Percentiles rank a stretch among this genome's conserved stretches.
phyloP scores from a whole-genome alignment of 2,797 vertebrate species.

The Pterois miles region DNA sequence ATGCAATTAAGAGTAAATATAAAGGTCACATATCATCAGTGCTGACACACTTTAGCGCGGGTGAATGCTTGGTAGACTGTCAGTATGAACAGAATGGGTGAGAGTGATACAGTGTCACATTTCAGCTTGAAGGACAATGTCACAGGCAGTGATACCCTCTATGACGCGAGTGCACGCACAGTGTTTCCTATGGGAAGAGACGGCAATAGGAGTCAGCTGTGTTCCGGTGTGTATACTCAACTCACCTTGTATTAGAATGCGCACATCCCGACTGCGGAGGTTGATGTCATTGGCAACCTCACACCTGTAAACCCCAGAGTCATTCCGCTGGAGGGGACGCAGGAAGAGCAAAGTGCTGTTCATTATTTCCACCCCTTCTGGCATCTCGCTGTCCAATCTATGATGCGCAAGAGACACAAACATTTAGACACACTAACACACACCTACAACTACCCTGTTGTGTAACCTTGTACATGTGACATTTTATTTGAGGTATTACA shows the following conservation, averaged over 20 bases:
- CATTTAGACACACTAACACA: slow-evolving; percentile 10
- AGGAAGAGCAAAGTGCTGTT: slow-evolving; percentile 95
- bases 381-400: slow-evolving; percentile 94
- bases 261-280: slow-evolving; percentile 91
- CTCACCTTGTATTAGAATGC: slow-evolving; percentile 95
- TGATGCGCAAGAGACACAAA: slow-evolving; percentile 41
- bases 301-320: slow-evolving; percentile 95
- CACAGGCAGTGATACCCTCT: slow-evolving; percentile 61
- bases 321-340: slow-evolving; percentile 91
- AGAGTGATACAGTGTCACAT: slow-evolving; percentile 67
- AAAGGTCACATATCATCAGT: slow-evolving; percentile 38
- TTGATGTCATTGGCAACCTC: slow-evolving; percentile 94
- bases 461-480: background rate
- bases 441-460: background rate
- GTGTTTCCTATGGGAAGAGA: slow-evolving; percentile 55
- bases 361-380: slow-evolving; percentile 88
- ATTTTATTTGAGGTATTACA: background rate
- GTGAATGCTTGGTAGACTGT: slow-evolving; percentile 37
- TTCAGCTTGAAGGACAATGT: slow-evolving; percentile 76
- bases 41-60: slow-evolving; percentile 18
- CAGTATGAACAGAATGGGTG: slow-evolving; percentile 34
- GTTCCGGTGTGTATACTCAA: slow-evolving; percentile 32
- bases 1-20: slow-evolving; percentile 47
- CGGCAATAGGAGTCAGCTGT: slow-evolving; percentile 60
- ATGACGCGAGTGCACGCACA: slow-evolving; percentile 53